These are phyloP conservation scores for Protonemura montana DNA, from an alignment of 2,888 invertebrate genomes.

Conservation along the genomic window DNA sequence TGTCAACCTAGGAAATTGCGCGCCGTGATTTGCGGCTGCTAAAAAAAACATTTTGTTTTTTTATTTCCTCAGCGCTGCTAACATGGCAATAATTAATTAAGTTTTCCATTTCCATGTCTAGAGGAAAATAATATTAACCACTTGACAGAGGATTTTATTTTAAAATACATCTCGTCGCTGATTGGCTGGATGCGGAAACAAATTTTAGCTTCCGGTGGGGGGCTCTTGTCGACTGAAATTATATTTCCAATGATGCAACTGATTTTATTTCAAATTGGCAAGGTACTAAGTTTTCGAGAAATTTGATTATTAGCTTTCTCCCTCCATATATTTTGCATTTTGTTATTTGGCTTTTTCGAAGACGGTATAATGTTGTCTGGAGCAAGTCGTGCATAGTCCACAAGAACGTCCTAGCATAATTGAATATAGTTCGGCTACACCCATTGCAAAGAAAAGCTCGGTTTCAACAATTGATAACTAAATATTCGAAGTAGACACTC, in stretches of 20 bases:
- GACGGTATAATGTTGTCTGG: too few relatives aligned
- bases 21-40: not conserved
- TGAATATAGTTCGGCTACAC: too few relatives aligned
- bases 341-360: too few relatives aligned
- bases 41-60: not conserved
- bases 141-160: not conserved
- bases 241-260: not conserved
- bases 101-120: not conserved
- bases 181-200: not conserved
- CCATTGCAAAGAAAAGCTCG: too few relatives aligned
- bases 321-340: too few relatives aligned
- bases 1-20: not conserved
- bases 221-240: not conserved
- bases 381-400: too few relatives aligned
- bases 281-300: not conserved
- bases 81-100: not conserved
- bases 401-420: too few relatives aligned
- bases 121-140: not conserved
- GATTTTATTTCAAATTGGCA: not conserved
- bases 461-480: too few relatives aligned
- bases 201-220: too few relatives aligned
- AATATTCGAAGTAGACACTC: too few relatives aligned
- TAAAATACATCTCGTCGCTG: not conserved
- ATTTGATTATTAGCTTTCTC: not conserved
- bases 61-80: not conserved